phyloP scores from a whole-genome alignment of 1,140 invertebrate species.

The Drosophila grimshawi region DNA sequence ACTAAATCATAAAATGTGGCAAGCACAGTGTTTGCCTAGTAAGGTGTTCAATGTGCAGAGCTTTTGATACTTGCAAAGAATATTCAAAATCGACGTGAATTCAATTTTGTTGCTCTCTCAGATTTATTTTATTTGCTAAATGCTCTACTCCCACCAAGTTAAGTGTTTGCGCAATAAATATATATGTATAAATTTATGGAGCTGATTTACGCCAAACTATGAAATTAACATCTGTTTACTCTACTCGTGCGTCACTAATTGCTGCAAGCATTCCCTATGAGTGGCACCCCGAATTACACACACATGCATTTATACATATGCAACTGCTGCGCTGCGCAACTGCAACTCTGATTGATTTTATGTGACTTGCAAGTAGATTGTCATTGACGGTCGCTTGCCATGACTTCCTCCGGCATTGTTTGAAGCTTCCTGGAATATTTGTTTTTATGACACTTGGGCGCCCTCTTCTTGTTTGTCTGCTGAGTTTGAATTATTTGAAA shows the following conservation, averaged over 20 bases:
- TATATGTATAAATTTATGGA: neutral
- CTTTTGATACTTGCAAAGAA: conserved; percentile 6
- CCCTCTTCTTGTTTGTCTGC: conserved; percentile 32
- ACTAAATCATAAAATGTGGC: neutral
- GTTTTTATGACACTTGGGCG: conserved; percentile 54
- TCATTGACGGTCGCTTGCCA: conserved; percentile 22
- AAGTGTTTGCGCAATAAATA: neutral
- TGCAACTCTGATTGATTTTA: conserved; percentile 61
- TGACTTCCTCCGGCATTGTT: neutral
- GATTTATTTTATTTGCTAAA: neutral
- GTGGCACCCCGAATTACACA: conserved; percentile 16
- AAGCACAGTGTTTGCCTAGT: neutral
- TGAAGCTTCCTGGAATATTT: conserved; percentile 35
- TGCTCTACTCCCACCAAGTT: neutral
- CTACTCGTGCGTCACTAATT: conserved; percentile 61
- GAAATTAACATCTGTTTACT: conserved; percentile 61
- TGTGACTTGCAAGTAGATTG: conserved; percentile 43
- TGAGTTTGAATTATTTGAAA: conserved; percentile 63
- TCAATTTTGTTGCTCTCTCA: neutral
- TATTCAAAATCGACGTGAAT: conserved; percentile 2
- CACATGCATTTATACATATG: conserved; percentile 11
- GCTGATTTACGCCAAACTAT: conserved; percentile 54
- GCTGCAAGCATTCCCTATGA: conserved; percentile 42
- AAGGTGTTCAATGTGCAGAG: conserved; percentile 12
- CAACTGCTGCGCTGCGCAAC: conserved; percentile 26